These are phyloP conservation scores for Leptinotarsa lineolata DNA, from an alignment of 1,140 invertebrate species.

Conservation along the genomic window DNA sequence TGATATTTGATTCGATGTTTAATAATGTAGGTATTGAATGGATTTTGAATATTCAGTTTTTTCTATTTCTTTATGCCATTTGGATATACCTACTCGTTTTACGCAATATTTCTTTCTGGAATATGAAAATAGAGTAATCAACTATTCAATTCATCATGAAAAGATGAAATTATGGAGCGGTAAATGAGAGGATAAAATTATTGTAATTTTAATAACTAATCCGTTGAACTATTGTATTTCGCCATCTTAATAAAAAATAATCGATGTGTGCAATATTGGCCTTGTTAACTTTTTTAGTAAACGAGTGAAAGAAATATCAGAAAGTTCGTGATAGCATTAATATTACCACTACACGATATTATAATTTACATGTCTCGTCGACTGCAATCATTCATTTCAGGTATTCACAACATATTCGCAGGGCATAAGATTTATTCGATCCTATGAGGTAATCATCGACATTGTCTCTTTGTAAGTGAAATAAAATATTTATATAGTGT, in stretches of 20 bases:
- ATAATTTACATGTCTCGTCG: neutral
- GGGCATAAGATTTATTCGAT: too few species aligned
- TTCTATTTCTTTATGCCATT: too few species aligned
- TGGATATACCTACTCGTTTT: too few species aligned
- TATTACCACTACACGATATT: neutral
- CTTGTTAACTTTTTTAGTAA: neutral
- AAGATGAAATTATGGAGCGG: too few species aligned
- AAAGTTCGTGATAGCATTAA: neutral
- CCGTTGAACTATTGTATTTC: neutral
- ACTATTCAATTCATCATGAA: too few species aligned
- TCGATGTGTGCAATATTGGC: neutral
- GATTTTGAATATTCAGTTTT: neutral
- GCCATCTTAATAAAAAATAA: neutral
- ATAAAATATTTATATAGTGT: too few species aligned
- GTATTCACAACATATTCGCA: too few species aligned
- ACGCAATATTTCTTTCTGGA: too few species aligned
- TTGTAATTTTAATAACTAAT: neutral
- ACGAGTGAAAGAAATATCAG: constrained; percentile 1
- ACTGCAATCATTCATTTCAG: neutral
- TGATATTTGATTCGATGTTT: neutral
- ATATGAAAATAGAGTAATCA: too few species aligned
- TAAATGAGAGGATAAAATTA: too few species aligned
- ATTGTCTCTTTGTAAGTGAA: too few species aligned
- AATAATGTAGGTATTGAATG: neutral
- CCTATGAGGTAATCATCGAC: too few species aligned